Percentiles rank a stretch among this genome's conserved stretches.
Conservation (phyloP, 2,113 vertebrate species). For the Dolichallabes microphthalmus region DNA sequence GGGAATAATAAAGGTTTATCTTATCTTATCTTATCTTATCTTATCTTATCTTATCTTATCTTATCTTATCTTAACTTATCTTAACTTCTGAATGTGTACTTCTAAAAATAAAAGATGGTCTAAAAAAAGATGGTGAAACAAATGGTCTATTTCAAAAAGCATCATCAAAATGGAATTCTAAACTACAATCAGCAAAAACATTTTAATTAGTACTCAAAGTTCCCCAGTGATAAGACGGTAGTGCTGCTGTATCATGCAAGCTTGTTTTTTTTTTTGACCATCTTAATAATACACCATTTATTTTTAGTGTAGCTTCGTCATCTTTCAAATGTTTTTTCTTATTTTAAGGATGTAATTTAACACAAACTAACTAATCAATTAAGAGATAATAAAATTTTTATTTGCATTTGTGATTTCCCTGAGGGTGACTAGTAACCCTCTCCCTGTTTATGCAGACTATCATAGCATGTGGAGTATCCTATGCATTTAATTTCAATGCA, state of each 20-base stretch:
- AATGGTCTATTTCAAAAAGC: neutral
- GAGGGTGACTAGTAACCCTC: neutral
- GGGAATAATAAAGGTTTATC: no score
- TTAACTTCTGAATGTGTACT: neutral
- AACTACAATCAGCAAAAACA: neutral
- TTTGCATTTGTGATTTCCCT: neutral
- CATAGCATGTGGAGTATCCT: constrained; percentile 85
- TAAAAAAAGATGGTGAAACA: neutral
- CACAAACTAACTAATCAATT: neutral
- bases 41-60: no score
- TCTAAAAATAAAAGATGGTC: neutral
- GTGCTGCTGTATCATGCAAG: neutral
- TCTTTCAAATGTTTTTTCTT: neutral
- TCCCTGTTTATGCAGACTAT: constrained; percentile 76
- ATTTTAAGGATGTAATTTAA: neutral
- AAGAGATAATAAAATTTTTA: neutral
- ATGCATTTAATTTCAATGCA: constrained; percentile 76
- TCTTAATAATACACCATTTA: neutral
- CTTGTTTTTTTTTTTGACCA: neutral
- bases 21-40: no score
- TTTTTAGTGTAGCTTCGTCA: neutral
- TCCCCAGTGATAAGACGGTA: neutral
- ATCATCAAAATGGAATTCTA: neutral
- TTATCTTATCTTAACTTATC: no score
- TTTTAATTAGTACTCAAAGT: neutral